Conservation (phyloP, 1,140 invertebrate species). For the Diabrotica undecimpunctata region DNA sequence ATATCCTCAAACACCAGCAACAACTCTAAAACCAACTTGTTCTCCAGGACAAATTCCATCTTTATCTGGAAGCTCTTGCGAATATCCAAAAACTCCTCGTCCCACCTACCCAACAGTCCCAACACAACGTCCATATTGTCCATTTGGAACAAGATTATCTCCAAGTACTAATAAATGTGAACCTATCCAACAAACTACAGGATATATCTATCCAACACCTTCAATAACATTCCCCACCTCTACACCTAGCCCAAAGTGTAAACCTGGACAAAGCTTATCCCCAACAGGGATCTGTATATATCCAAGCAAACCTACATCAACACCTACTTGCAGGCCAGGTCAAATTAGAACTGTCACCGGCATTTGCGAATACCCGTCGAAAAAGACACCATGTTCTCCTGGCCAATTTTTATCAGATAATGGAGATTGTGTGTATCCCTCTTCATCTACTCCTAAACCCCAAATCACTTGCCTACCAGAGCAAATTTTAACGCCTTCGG, state of each 20-base stretch:
- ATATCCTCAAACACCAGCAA: background rate
- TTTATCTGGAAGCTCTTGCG: slow-evolving; percentile 3
- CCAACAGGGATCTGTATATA: no score
- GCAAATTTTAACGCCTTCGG: background rate
- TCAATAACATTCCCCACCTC: background rate
- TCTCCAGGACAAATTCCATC: slow-evolving; percentile 7
- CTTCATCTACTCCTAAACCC: background rate
- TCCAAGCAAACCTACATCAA: background rate
- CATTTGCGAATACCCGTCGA: background rate
- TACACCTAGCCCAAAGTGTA: no score
- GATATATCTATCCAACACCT: no score
- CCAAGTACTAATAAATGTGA: no score
- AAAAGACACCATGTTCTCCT: no score
- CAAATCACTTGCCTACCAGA: background rate
- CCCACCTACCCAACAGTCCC: no score
- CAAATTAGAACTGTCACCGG: slow-evolving; percentile 9
- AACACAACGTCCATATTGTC: no score
- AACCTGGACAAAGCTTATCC: no score
- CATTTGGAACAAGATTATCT: no score
- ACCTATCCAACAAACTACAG: no score
- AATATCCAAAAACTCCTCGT: background rate
- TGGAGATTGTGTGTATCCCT: no score
- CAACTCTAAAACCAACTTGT: background rate
- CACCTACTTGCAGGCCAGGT: background rate
- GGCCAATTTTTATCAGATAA: background rate